Conservation (phyloP, 2,113 vertebrate species). For the Sinocyclocheilus grahami region DNA sequence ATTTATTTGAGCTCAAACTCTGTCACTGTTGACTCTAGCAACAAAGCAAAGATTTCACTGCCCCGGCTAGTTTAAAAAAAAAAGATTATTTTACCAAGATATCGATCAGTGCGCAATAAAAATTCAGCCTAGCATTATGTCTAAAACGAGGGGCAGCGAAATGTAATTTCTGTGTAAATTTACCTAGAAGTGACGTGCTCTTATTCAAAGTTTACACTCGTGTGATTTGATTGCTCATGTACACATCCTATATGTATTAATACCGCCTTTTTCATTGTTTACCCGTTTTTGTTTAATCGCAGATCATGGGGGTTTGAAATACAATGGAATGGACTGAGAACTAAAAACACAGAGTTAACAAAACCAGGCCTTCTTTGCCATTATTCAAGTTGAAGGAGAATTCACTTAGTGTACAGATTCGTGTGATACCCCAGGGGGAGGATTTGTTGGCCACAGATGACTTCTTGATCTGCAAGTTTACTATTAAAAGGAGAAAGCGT, state of each 20-base stretch:
- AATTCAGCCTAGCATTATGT: slow-evolving; percentile 95
- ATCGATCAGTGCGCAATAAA: slow-evolving; percentile 97
- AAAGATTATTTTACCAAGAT: slow-evolving; percentile 98
- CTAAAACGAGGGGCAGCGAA: slow-evolving; percentile 83
- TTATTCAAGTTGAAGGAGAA: neutral
- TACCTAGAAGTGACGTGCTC: slow-evolving; percentile 85
- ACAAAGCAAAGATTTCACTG: slow-evolving; percentile 99
- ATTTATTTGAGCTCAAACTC: slow-evolving; percentile 97
- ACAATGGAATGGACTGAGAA: slow-evolving; percentile 57
- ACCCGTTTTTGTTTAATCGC: slow-evolving; percentile 92
- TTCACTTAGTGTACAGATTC: neutral
- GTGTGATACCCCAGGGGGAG: neutral
- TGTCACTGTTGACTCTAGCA: slow-evolving; percentile 99
- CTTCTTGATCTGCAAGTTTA: neutral
- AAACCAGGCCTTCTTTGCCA: neutral
- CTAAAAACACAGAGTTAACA: slow-evolving; percentile 26
- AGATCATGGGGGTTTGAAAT: slow-evolving; percentile 86
- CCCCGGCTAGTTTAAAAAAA: slow-evolving; percentile 89
- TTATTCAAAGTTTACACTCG: slow-evolving; percentile 90
- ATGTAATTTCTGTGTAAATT: slow-evolving; percentile 97
- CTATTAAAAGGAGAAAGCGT: neutral
- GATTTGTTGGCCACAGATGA: slow-evolving; percentile 21
- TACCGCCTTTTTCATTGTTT: slow-evolving; percentile 84
- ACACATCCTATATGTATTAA: slow-evolving; percentile 77
- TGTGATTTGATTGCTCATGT: slow-evolving; percentile 86